These are phyloP conservation scores for Rhombomys opimus DNA, from an alignment of 2,113 vertebrate species.

Conservation along the genomic window DNA sequence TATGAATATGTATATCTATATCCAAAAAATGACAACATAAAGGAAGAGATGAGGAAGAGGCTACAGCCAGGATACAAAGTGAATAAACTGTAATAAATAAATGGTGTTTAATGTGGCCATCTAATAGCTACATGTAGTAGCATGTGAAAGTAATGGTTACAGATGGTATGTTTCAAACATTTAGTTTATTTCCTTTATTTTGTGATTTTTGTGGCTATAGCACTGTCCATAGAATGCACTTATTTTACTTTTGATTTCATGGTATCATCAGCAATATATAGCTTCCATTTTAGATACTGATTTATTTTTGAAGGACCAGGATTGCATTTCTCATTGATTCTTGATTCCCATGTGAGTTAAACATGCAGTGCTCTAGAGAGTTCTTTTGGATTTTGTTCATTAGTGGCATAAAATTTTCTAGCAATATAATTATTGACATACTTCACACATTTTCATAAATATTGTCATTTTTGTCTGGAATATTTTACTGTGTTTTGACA, in stretches of 20 bases:
- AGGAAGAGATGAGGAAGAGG: too few species aligned
- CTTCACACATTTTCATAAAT: not conserved
- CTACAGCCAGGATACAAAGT: too few species aligned
- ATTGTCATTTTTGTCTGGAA: not conserved
- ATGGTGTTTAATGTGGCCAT: not conserved
- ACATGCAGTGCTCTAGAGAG: not conserved
- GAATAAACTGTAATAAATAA: not conserved
- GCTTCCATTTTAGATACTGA: not conserved
- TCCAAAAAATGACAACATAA: too few species aligned
- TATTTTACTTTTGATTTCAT: not conserved
- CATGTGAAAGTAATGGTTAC: not conserved
- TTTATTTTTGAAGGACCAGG: not conserved
- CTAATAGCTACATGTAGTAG: not conserved
- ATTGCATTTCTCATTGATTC: not conserved
- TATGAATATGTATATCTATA: not conserved
- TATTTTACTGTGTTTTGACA: not conserved
- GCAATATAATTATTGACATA: not conserved
- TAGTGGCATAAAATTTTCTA: not conserved
- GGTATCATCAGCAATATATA: not conserved
- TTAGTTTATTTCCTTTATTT: not conserved
- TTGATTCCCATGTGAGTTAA: not conserved
- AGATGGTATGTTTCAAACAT: not conserved
- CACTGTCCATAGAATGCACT: not conserved
- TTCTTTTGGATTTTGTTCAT: not conserved
- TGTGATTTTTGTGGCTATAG: not conserved